Base-by-base conservation (phyloP, 2,797 vertebrate genomes). In the Apodemus agrarius region DNA sequence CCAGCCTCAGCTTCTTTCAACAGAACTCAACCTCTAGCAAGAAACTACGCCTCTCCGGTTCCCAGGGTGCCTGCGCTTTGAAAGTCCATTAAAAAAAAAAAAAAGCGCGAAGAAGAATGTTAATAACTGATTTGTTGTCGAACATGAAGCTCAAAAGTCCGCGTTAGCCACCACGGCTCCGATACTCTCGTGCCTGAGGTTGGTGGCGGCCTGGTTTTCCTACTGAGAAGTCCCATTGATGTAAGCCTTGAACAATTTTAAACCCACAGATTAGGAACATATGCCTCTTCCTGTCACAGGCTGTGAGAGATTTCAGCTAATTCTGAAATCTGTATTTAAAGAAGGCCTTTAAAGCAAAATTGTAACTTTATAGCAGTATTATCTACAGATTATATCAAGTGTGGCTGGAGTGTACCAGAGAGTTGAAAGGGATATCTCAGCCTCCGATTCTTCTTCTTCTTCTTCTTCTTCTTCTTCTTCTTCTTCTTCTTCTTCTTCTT, bases 221-320 rank as follows among this genome's bases (percentile, higher is more conserved):
- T 89, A 91, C 67, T 49, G 94, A 97, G 96, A 12, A 94, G 95
- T 96, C 97, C 96, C 93, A 87, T 80, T 95, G 97, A 98, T 96
- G 96, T 96, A 94, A 97, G 96, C 97, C 93, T 80, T n/a, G 96
- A 98, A 96, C 94, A 95, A 97, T 97, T 91, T 97, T 81, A 96
- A 97, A 96, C 89, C 97, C 97, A 93, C 96, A 96, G 97, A 97
- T 97, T 91, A 97, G 89, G 93, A 97, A 95, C 97, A 98, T 95
- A 85, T 97, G 97, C 94, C 94, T 96, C 95, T 96, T 93, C 46
- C 75, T 78, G 95, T 96, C 95, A 84, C 92, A 90, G 91, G 92
- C 85, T 37, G 63, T 61, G 67, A 86, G 95, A 92, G 86, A 86
- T 85, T 85, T 95, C 84, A 76, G 52, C 87, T 95, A 89, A 88